Percentiles rank a stretch among this genome's conserved stretches.
Conservation (phyloP, 2,888 invertebrate species). For the Cantharis flavilabris region DNA sequence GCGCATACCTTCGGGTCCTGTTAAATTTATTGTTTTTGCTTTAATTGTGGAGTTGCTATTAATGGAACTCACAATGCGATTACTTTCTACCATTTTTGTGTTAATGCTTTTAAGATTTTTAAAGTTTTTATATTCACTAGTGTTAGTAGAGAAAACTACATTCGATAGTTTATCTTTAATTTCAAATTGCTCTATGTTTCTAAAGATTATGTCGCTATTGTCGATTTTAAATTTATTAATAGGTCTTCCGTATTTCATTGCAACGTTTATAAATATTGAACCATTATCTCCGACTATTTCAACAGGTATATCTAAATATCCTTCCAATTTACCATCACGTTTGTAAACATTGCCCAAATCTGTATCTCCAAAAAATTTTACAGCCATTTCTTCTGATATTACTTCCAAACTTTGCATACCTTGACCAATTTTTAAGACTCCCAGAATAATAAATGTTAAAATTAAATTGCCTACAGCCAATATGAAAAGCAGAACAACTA, state of each 20-base stretch:
- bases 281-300: slow-evolving; percentile 56
- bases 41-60: slow-evolving; percentile 68
- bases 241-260: slow-evolving; percentile 50
- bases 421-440: slow-evolving; percentile 77
- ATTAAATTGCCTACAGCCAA: slow-evolving; percentile 80
- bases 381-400: slow-evolving; percentile 70
- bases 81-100: slow-evolving; percentile 70
- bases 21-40: slow-evolving; percentile 65
- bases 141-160: slow-evolving; percentile 75
- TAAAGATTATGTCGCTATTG: slow-evolving; percentile 70
- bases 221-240: slow-evolving; percentile 62
- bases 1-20: slow-evolving; percentile 75
- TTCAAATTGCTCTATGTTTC: slow-evolving; percentile 70
- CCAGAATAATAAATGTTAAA: slow-evolving; percentile 79
- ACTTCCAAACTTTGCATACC: slow-evolving; percentile 88
- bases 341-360: slow-evolving; percentile 81
- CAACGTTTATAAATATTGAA: slow-evolving; percentile 48
- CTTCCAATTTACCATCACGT: slow-evolving; percentile 68
- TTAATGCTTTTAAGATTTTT: slow-evolving; percentile 67
- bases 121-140: slow-evolving; percentile 73
- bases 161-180: slow-evolving; percentile 66
- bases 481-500: slow-evolving; percentile 70
- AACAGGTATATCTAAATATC: slow-evolving; percentile 61
- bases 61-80: slow-evolving; percentile 74
- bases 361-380: slow-evolving; percentile 79